Conservation (phyloP, 2,888 invertebrate species). For the Parthenolecanium corni region DNA sequence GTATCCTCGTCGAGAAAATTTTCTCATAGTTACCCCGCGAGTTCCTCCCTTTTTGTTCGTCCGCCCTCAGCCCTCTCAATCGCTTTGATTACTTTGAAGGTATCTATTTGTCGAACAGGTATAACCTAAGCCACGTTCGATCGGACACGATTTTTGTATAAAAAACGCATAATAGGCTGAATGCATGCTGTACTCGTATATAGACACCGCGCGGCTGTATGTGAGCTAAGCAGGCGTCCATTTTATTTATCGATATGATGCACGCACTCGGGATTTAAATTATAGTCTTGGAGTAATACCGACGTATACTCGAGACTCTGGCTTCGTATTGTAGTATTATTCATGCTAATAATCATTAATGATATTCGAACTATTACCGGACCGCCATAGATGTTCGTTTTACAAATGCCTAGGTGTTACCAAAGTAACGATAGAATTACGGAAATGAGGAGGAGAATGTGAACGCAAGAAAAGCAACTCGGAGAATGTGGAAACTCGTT, state of each 20-base stretch:
- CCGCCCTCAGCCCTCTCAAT: too few species aligned
- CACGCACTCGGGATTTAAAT: constrained; percentile 23
- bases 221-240: not conserved
- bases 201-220: not conserved
- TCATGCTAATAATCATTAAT: constrained; percentile 24
- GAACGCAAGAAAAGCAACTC: too few species aligned
- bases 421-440: not conserved
- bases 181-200: not conserved
- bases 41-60: too few species aligned
- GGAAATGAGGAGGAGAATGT: too few species aligned
- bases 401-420: not conserved
- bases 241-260: constrained; percentile 22
- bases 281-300: constrained; percentile 17
- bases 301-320: not conserved
- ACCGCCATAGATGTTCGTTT: constrained; percentile 9
- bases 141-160: not conserved
- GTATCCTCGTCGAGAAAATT: too few species aligned
- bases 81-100: too few species aligned
- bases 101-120: too few species aligned
- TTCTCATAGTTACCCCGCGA: too few species aligned
- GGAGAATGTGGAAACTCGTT: not conserved
- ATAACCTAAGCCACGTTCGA: not conserved
- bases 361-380: constrained; percentile 24
- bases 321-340: not conserved
- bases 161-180: too few species aligned